Conservation (phyloP, 1,140 invertebrate genomes). For the Zeugodacus cucurbitae region DNA sequence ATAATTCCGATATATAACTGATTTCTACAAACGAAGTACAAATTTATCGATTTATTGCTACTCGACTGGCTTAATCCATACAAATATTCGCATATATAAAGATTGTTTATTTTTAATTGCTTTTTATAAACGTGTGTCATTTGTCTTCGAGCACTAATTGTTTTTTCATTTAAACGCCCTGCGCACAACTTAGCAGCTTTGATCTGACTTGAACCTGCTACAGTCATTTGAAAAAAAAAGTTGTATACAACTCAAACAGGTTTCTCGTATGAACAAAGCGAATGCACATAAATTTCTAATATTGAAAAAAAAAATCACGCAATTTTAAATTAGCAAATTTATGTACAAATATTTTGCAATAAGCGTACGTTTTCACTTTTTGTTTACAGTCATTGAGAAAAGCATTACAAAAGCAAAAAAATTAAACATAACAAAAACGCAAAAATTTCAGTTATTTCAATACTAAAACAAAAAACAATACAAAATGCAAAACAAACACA, state of each 20-base stretch:
- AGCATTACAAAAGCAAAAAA: constrained; percentile 1
- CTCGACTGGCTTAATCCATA: too few species aligned
- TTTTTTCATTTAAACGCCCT: background rate
- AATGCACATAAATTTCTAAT: background rate
- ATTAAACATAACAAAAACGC: constrained; percentile 1
- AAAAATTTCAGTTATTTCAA: background rate
- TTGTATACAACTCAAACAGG: background rate
- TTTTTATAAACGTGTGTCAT: background rate
- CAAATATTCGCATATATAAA: too few species aligned
- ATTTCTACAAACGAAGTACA: too few species aligned
- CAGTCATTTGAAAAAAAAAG: background rate
- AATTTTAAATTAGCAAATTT: background rate
- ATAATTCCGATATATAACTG: too few species aligned
- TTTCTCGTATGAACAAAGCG: constrained; percentile 26
- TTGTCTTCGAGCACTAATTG: background rate
- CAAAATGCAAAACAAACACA: constrained; percentile 2
- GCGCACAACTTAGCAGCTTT: background rate
- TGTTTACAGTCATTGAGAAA: background rate
- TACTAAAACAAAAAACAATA: background rate
- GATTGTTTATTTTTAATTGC: background rate
- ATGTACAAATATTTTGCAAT: background rate
- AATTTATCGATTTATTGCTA: too few species aligned
- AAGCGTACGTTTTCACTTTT: background rate
- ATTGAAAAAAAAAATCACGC: background rate
- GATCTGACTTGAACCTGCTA: background rate